Base-by-base conservation (phyloP, 2,113 vertebrate species). In the Neogobius melanostomus region DNA sequence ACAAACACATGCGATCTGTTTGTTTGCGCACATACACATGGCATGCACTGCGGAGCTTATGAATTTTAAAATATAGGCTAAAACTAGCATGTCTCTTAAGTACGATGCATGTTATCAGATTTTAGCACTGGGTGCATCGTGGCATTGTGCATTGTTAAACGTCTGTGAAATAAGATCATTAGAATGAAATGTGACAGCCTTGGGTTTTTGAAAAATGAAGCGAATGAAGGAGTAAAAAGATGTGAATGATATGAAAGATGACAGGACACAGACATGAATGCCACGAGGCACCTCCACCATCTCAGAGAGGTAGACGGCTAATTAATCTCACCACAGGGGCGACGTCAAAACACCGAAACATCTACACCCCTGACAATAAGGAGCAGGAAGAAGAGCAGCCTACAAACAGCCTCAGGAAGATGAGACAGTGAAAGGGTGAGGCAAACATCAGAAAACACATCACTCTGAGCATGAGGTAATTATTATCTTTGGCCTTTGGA, bases 261-360 rank as follows among this genome's bases (percentile, higher is more conserved):
- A 76, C 45, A 71, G 67, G 66, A 56, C 52, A 71, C 68, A 76
- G 44, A 74, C 71, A 88, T 77, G 60, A 77, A 75, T 74, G 75
- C 46, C 80, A 72, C 6, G 64, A 83, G 75, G 72, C 71, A 67
- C 80, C 72, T 64, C 63, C 50, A 63, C 47, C 62, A 69, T 83
- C 69, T 86, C 74, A 67, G 61, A 67, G 61, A 72, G 76, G 79
- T 85, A 76, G 71, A 81, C 64, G 75, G 67, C 68, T 82, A 87
- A 89, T 89, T 89, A 85, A 82, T 88, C 76, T 82, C 87, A 69
- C 78, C 64, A 80, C 21, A 51, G 77, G 79, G 67, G 5, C 6
- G 74, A 81, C 46, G 73, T 82, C 77, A 79, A 82, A 72, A 83
- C 66, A 72, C 45, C 8, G 28, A 71, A 52, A 56, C 69, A 56